phyloP scores from a whole-genome alignment of 2,797 vertebrate genomes.

The Tapirus indicus region DNA sequence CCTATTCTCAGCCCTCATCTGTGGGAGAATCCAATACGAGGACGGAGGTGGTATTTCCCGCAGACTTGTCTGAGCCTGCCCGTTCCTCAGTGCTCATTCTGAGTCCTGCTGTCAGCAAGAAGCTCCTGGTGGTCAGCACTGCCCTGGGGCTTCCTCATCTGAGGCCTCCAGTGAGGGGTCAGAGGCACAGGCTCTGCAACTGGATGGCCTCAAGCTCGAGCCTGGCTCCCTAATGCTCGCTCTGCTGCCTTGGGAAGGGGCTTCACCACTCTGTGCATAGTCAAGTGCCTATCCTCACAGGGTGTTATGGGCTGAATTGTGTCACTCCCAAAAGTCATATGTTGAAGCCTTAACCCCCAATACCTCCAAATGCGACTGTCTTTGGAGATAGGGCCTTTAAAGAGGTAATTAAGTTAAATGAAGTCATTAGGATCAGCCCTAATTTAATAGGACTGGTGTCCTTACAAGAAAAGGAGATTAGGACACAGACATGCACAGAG shows the following conservation, averaged over 20 bases:
- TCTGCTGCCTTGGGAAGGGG: not conserved
- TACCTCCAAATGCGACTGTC: not conserved
- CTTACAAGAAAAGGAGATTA: not conserved
- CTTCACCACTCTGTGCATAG: not conserved
- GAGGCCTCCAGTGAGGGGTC: not conserved
- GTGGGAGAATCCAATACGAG: not conserved
- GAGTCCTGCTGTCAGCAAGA: not conserved
- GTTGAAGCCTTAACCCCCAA: not conserved
- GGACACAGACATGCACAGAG: not conserved
- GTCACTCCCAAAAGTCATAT: not conserved
- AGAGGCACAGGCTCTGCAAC: rapidly evolving
- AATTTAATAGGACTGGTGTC: not conserved
- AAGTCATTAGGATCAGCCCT: not conserved
- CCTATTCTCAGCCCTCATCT: not conserved
- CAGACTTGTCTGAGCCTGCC: too few species aligned
- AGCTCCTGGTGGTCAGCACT: not conserved
- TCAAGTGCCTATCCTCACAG: not conserved
- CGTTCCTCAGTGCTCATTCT: not conserved
- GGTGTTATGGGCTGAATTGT: not conserved
- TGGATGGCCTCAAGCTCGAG: too few species aligned
- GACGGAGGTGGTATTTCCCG: too few species aligned
- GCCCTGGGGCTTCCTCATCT: not conserved
- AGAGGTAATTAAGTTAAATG: not conserved
- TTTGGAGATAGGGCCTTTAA: not conserved
- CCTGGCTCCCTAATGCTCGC: not conserved